Evolutionary conservation across 2,113 vertebrate species (phyloP).

Genomic region (Eubucco bourcierii): DNA sequence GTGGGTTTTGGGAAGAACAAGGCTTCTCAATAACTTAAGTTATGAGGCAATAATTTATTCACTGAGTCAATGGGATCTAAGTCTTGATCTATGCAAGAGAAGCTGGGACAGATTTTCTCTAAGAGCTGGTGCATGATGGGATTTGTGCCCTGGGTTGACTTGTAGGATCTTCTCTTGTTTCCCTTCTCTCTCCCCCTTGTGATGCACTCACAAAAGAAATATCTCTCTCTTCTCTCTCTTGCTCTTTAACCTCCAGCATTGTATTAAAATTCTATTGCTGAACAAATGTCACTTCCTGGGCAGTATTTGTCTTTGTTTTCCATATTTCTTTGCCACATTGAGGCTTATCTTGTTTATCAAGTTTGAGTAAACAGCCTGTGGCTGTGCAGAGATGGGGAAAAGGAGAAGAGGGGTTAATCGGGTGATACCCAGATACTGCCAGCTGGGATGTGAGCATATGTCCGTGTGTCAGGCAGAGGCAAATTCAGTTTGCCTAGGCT

Average conservation of each 20-base stretch:
- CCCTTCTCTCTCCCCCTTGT: not conserved
- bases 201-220: not conserved
- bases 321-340: not conserved
- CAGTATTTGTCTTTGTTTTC: conserved; percentile 5
- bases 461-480: not conserved
- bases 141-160: not conserved
- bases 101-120: not conserved
- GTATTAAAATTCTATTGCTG: conserved; percentile 4
- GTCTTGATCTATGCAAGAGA: not conserved
- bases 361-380: not conserved
- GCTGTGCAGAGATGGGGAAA: not conserved
- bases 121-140: not conserved
- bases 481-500: not conserved
- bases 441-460: conserved; percentile 18
- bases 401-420: not conserved
- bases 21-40: not conserved
- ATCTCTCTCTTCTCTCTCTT: not conserved
- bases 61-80: not conserved
- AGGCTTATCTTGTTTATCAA: not conserved
- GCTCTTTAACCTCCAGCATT: not conserved
- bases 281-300: not conserved
- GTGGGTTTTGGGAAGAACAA: not conserved
- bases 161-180: not conserved
- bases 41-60: not conserved
- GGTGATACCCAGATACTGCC: not conserved